phyloP scores from a whole-genome alignment of 1,140 invertebrate species.

The Schlechtendalia chinensis region DNA sequence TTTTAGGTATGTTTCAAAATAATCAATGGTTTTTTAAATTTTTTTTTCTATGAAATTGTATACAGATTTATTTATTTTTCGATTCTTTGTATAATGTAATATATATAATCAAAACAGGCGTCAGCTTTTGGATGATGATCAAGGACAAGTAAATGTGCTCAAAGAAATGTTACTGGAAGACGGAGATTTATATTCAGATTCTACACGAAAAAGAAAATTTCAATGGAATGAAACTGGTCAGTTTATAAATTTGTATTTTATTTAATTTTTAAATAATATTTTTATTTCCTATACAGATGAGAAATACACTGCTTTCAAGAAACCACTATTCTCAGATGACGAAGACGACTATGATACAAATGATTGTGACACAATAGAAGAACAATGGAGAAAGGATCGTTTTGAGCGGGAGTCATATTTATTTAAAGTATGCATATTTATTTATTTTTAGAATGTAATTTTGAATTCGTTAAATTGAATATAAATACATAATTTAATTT shows the following conservation, averaged over 20 bases:
- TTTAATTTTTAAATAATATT: not conserved
- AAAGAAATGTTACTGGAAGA: slow-evolving; percentile 83
- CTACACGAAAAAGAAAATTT: slow-evolving; percentile 72
- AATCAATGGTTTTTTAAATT: no score
- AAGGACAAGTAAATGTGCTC: slow-evolving; percentile 70
- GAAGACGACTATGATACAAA: not conserved
- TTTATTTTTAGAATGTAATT: no score
- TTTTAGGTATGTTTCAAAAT: slow-evolving; percentile 61
- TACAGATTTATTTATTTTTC: no score
- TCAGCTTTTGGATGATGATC: slow-evolving; percentile 76
- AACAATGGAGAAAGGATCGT: slow-evolving; percentile 30
- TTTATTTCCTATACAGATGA: not conserved
- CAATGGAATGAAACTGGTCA: slow-evolving; percentile 61
- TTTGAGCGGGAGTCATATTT: slow-evolving; percentile 29
- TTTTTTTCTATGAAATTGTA: no score
- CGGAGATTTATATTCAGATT: slow-evolving; percentile 74
- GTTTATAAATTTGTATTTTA: not conserved
- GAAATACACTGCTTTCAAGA: not conserved
- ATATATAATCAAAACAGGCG: slow-evolving; percentile 58
- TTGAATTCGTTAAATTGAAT: no score
- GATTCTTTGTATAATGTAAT: no score
- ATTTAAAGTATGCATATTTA: not conserved
- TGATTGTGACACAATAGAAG: not conserved
- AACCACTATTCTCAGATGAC: slow-evolving; percentile 26
- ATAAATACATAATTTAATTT: not conserved